A percentile compares a stretch with the other conserved stretches of the same genome.
These are phyloP conservation scores for Moxostoma hubbsi DNA, from an alignment of 2,797 vertebrate genomes.

Conservation along the genomic window DNA sequence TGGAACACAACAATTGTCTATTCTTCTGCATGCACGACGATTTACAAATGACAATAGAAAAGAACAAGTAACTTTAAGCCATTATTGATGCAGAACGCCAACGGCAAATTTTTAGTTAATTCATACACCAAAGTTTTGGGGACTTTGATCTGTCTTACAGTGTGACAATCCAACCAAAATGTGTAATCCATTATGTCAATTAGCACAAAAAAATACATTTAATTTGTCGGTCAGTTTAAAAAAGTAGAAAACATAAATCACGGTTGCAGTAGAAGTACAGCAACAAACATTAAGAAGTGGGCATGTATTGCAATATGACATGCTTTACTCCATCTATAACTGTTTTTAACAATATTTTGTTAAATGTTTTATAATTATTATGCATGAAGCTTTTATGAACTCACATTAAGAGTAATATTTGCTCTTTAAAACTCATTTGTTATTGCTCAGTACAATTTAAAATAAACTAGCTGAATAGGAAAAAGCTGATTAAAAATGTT, in stretches of 20 bases:
- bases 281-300: too few relatives aligned
- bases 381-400: neutral
- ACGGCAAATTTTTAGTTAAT: too few relatives aligned
- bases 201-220: too few relatives aligned
- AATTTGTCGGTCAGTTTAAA: too few relatives aligned
- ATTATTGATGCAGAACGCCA: too few relatives aligned
- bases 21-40: neutral
- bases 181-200: too few relatives aligned
- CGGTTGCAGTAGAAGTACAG: too few relatives aligned
- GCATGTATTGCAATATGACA: too few relatives aligned
- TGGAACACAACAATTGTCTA: neutral
- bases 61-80: too few relatives aligned
- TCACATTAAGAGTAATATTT: neutral
- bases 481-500: neutral
- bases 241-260: too few relatives aligned
- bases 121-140: neutral
- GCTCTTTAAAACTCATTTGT: too few relatives aligned
- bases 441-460: neutral
- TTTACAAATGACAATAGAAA: too few relatives aligned
- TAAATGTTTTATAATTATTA: neutral
- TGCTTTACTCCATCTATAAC: neutral
- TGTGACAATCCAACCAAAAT: neutral
- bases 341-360: neutral
- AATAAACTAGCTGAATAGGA: neutral
- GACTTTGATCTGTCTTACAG: neutral